phyloP scores from a whole-genome alignment of 1,140 invertebrate genomes.

The Scaptomyza pallida region DNA sequence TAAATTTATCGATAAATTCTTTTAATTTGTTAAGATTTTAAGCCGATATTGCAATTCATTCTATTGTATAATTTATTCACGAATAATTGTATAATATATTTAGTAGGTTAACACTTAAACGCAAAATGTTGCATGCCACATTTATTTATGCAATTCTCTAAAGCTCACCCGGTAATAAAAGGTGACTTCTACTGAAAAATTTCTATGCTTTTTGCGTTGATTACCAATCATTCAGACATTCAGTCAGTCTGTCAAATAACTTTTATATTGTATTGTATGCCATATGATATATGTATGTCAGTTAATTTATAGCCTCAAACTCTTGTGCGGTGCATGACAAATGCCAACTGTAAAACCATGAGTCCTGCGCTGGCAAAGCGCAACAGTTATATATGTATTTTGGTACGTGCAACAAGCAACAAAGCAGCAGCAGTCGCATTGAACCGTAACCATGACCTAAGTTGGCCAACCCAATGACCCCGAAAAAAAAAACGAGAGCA shows the following conservation, averaged over 20 bases:
- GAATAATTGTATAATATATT: too few relatives aligned
- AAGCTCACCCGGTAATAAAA: too few relatives aligned
- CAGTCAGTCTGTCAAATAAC: neutral
- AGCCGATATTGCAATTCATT: too few relatives aligned
- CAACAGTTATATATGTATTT: conserved; percentile 45
- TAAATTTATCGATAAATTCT: too few relatives aligned
- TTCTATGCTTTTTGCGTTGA: neutral
- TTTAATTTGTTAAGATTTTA: too few relatives aligned
- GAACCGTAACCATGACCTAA: conserved; percentile 47
- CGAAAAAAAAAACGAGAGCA: conserved; percentile 15
- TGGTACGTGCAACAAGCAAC: conserved; percentile 21
- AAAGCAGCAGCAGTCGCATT: conserved; percentile 11
- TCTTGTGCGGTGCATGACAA: conserved; percentile 33
- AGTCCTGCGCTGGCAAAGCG: neutral
- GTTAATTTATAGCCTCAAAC: conserved; percentile 36
- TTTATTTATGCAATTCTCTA: too few relatives aligned
- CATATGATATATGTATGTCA: conserved; percentile 3
- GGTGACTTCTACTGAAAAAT: too few relatives aligned
- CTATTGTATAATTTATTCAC: too few relatives aligned
- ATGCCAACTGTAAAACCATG: conserved; percentile 1
- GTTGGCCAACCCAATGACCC: conserved; percentile 42
- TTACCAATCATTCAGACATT: neutral
- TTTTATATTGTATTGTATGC: neutral
- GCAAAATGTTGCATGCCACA: too few relatives aligned
- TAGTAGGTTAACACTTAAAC: too few relatives aligned